Evolutionary conservation across 2,113 vertebrate species (phyloP).

Genomic region (Pseudois nayaur): DNA sequence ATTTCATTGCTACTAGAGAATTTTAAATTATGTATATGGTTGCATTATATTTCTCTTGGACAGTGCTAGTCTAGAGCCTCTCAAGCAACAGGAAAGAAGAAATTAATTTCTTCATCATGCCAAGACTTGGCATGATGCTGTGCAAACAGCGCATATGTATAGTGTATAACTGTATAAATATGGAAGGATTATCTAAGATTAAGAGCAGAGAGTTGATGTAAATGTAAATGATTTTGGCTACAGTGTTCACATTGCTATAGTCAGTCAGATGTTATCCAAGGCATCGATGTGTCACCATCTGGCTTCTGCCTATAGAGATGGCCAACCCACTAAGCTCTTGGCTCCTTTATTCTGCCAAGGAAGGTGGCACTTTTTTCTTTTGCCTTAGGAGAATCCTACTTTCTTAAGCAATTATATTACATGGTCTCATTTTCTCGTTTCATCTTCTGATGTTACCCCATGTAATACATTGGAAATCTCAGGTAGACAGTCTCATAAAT

Average conservation of each 20-base stretch:
- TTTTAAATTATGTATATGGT: neutral
- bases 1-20: slow-evolving; percentile 6
- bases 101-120: neutral
- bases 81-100: neutral
- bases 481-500: neutral
- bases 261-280: slow-evolving; percentile 31
- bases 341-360: neutral
- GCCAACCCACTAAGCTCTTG: neutral
- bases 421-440: neutral
- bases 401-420: neutral
- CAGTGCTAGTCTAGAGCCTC: neutral
- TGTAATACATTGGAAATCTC: neutral
- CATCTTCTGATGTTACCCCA: neutral
- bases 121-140: slow-evolving; percentile 24
- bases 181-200: slow-evolving; percentile 45
- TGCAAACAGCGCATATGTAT: slow-evolving; percentile 13
- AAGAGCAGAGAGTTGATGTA: slow-evolving; percentile 35
- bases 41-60: slow-evolving; percentile 4
- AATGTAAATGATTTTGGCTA: slow-evolving; percentile 47
- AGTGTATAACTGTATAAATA: slow-evolving; percentile 21
- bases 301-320: slow-evolving; percentile 19
- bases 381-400: neutral
- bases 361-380: neutral
- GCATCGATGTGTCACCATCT: slow-evolving; percentile 35
- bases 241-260: neutral